Conservation (phyloP, 2,113 vertebrate genomes). For the Sylvietta virens region DNA sequence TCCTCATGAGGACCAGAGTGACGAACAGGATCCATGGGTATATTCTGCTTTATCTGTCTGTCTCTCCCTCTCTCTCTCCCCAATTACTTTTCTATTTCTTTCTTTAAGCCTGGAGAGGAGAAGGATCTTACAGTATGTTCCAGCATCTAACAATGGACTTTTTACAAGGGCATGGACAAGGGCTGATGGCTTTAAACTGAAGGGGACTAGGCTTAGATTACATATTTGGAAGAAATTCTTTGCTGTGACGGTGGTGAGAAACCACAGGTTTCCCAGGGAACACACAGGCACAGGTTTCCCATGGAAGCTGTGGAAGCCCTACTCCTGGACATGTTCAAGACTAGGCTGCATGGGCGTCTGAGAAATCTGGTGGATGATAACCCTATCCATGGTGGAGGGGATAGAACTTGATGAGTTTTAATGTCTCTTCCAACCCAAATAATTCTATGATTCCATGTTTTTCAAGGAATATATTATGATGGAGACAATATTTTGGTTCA, state of each 20-base stretch:
- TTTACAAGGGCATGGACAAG: background rate
- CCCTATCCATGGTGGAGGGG: fast-evolving
- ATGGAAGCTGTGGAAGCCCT: background rate
- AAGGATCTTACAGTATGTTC: background rate
- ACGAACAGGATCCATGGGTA: background rate
- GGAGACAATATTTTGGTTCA: background rate
- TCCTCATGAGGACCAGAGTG: background rate
- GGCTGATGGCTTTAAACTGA: background rate
- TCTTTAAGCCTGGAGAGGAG: background rate
- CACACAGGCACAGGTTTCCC: background rate
- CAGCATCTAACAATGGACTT: background rate
- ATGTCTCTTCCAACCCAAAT: background rate
- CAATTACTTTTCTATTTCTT: background rate
- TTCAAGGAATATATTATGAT: background rate
- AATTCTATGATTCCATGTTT: background rate
- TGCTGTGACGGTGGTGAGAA: background rate
- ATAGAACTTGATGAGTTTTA: background rate
- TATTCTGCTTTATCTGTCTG: background rate
- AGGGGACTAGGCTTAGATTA: background rate
- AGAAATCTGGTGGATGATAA: background rate
- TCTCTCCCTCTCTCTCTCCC: background rate
- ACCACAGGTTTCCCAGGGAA: background rate
- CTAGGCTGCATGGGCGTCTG: background rate
- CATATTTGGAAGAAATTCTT: background rate
- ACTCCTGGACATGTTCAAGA: background rate